Base-by-base conservation (phyloP, 2,888 invertebrate species). In the Tanypteryx hageni region DNA sequence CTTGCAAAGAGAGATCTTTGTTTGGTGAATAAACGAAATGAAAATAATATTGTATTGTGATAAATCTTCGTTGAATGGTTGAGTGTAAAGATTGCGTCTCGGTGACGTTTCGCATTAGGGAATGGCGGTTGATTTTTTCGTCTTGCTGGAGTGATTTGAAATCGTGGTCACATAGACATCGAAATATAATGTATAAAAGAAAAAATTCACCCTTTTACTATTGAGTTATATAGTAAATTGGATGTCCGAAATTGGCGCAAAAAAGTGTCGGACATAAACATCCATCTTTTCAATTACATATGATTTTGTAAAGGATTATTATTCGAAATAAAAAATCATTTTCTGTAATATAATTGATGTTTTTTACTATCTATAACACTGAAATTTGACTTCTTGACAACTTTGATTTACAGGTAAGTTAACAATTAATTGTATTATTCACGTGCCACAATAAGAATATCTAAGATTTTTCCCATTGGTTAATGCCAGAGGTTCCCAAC, bases 221-320 rank as follows among this genome's bases (percentile, higher is more conserved):
- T 44, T 64, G 89, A 89, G 44, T 68, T 89, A 18, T 18, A 68
- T 89, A 89, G 89, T 44, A 61, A 89, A 89, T 18, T 18, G 27
- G 64, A 64, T 89, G 89, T 61, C 68, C 31, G 64, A 89, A 44
- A 44, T 89, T 85, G 31, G 64, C 89, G 31, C 64, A 83, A 44
- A 83, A 83, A 83, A 57, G 83, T 89, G 89, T 89, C 64, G 64
- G 61, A 44, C 89, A 64, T 89, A 44, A 89, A 89, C 44, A 89
- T 44, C 64, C 61, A 89, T 18, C 89, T 89, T 89, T 89, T 89
- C 61, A 64, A 89, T 89, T 64, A 89, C 31, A 68, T 89, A 89
- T 89, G 89, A 89, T 89, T 89, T 89, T 89, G 89, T 89, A 89
- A 89, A 89, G 89, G 64, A 89, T 89, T 89, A 89, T 89, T 68